These are phyloP conservation scores for Struthidea cinerea DNA, from an alignment of 2,113 vertebrate species.

Conservation along the genomic window DNA sequence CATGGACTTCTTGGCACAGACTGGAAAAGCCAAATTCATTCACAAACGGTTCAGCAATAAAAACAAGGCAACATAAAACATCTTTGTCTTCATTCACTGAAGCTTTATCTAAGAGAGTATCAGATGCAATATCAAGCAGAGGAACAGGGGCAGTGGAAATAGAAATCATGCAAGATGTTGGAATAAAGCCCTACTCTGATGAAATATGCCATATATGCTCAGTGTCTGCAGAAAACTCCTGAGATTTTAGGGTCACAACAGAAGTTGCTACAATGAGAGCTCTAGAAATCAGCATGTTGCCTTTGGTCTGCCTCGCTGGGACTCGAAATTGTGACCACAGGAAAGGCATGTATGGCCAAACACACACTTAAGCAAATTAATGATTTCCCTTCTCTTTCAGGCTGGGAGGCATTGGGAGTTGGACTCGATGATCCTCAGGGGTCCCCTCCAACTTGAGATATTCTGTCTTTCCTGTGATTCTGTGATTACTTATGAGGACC, in stretches of 20 bases:
- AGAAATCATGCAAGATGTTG: neutral
- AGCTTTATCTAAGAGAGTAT: neutral
- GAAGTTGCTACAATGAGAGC: neutral
- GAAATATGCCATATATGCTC: neutral
- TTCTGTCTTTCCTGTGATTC: neutral
- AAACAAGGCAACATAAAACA: neutral
- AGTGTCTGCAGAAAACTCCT: neutral
- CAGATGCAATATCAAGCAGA: neutral
- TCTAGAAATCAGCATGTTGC: neutral
- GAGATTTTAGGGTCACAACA: neutral
- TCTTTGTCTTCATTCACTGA: neutral
- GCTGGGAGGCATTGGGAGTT: neutral
- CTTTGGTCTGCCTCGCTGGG: neutral
- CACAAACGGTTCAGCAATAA: neutral
- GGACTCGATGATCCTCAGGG: rapidly evolving
- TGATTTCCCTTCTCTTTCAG: neutral
- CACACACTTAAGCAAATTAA: neutral
- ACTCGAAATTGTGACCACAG: neutral
- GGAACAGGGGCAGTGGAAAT: neutral
- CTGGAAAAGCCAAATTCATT: neutral
- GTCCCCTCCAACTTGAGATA: neutral
- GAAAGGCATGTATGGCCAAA: neutral
- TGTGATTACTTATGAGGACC: neutral
- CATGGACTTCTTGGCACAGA: neutral
- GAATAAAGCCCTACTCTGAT: neutral